Evolutionary conservation across 1,140 invertebrate species (phyloP).

Genomic region (Daktulosphaira vitifoliae): DNA sequence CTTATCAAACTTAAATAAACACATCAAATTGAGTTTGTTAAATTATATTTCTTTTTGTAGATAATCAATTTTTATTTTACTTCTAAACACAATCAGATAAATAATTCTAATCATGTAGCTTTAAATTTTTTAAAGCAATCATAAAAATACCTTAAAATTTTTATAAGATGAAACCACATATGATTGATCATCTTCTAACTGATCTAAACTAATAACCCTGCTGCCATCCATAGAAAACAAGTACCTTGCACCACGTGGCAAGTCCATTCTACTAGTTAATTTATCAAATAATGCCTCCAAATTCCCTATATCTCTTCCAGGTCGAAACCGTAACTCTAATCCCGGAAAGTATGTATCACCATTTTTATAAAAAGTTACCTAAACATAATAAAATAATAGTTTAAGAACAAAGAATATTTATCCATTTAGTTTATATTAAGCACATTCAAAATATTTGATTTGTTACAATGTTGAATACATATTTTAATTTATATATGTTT

Average conservation of each 20-base stretch:
- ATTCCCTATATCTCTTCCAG: constrained; percentile 74
- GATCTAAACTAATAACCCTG: constrained; percentile 69
- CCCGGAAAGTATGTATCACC: constrained; percentile 86
- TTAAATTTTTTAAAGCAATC: no score
- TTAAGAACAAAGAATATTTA: neutral
- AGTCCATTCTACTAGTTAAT: constrained; percentile 67
- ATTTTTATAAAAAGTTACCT: constrained; percentile 87
- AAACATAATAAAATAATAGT: neutral
- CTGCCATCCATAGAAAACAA: constrained; percentile 86
- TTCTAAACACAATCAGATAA: no score
- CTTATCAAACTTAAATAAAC: no score
- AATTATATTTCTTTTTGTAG: no score
- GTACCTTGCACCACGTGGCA: constrained; percentile 73
- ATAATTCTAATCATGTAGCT: no score
- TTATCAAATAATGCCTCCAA: constrained; percentile 78
- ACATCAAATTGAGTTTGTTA: no score
- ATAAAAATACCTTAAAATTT: constrained; percentile 81
- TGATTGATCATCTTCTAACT: constrained; percentile 78
- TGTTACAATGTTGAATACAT: neutral
- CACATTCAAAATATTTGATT: neutral
- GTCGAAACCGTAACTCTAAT: constrained; percentile 78
- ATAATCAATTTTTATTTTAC: no score
- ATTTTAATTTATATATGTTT: neutral
- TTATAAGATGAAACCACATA: constrained; percentile 88
- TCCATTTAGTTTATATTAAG: neutral